Percentiles rank a stretch among this genome's conserved stretches.
These are phyloP conservation scores for Myiopsitta monachus DNA, from an alignment of 2,113 vertebrate species.

Conservation along the genomic window DNA sequence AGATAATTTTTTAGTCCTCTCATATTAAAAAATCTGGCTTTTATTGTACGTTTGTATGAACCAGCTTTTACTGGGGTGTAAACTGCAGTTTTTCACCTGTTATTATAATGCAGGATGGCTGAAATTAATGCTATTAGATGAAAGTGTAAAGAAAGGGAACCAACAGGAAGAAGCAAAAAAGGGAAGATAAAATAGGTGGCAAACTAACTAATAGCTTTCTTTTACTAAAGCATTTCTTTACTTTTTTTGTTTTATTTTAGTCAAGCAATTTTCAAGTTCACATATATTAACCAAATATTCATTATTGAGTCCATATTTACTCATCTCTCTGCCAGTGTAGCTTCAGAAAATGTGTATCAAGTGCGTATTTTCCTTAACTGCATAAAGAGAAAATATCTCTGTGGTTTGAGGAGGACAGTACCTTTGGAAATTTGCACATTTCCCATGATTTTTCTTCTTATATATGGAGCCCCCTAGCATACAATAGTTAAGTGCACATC, in stretches of 20 bases:
- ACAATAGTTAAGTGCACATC: constrained; percentile 5
- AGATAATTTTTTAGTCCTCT: constrained; percentile 4
- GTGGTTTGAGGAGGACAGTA: neutral
- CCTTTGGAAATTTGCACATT: neutral
- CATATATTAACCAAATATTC: neutral
- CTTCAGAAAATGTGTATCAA: neutral
- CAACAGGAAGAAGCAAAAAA: neutral
- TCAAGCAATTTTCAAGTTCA: neutral
- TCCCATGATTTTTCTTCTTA: neutral
- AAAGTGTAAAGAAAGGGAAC: neutral
- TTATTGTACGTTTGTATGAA: neutral
- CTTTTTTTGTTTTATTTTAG: neutral
- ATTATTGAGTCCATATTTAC: neutral
- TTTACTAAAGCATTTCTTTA: neutral
- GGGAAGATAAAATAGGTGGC: neutral
- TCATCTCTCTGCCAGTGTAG: neutral
- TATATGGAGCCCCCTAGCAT: neutral
- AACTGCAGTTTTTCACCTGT: neutral
- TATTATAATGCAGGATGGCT: neutral
- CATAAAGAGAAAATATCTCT: neutral
- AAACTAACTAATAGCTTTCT: neutral
- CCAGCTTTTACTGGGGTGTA: neutral
- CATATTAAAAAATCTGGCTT: constrained; percentile 16
- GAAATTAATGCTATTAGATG: neutral
- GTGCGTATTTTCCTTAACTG: neutral